Percentiles rank a stretch among this genome's conserved stretches.
phyloP scores from a whole-genome alignment of 2,797 vertebrate genomes.

The Phalloptychus januarius region DNA sequence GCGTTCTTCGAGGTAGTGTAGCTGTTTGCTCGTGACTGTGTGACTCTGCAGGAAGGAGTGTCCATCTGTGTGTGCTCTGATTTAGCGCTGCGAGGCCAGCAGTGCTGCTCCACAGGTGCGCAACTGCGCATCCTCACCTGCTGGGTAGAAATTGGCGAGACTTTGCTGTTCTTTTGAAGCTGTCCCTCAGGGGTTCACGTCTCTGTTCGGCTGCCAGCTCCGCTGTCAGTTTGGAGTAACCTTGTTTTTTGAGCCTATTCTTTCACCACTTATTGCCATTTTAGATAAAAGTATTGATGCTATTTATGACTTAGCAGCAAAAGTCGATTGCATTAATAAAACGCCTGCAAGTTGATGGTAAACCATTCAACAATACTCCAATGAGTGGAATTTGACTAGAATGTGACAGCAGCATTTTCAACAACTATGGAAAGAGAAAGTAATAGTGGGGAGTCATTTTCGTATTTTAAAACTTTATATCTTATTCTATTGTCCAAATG shows the following conservation, averaged over 20 bases:
- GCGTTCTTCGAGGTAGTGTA: conserved; percentile 41
- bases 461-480: not conserved
- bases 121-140: conserved; percentile 51
- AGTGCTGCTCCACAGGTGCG: conserved; percentile 57
- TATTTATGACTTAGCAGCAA: not conserved
- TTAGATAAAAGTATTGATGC: not conserved
- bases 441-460: not conserved
- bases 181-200: conserved; percentile 29
- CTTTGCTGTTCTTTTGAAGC: conserved; percentile 45
- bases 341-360: not conserved
- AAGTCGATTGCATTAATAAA: too few species aligned
- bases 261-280: conserved; percentile 5
- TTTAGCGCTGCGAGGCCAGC: conserved; percentile 38
- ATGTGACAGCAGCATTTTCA: not conserved
- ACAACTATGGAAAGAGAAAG: not conserved
- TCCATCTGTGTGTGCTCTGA: conserved; percentile 54
- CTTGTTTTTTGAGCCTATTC: not conserved
- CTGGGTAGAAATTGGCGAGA: conserved; percentile 36
- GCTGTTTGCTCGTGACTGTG: conserved; percentile 49
- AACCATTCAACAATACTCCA: not conserved
- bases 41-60: conserved; percentile 36
- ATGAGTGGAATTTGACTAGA: not conserved
- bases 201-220: conserved; percentile 18
- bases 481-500: not conserved
- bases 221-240: conserved; percentile 5